Evolutionary conservation across 1,140 invertebrate species (phyloP).

Genomic region (Euura saliciscinereae): DNA sequence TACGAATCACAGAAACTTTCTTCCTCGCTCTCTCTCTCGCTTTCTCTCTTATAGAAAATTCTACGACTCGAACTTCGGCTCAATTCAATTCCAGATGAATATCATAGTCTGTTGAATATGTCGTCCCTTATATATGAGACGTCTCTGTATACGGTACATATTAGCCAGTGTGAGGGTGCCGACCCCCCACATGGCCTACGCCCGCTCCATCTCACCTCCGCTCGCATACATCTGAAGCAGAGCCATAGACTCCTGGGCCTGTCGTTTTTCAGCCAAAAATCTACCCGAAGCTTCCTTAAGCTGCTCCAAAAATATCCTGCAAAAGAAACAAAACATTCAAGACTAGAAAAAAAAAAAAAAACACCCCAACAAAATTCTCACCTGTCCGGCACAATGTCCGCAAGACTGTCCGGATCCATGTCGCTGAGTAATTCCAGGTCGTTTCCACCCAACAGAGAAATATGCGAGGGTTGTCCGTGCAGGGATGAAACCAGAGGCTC

Average conservation of each 20-base stretch:
- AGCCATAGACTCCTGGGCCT: slow-evolving; percentile 84
- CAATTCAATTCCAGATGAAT: slow-evolving; percentile 55
- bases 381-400: slow-evolving; percentile 78
- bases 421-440: slow-evolving; percentile 82
- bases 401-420: slow-evolving; percentile 83
- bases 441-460: slow-evolving; percentile 78
- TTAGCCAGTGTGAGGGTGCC: slow-evolving; percentile 57
- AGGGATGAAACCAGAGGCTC: slow-evolving; percentile 70
- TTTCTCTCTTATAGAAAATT: neutral
- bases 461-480: slow-evolving; percentile 79
- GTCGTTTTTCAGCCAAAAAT: slow-evolving; percentile 78
- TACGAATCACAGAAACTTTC: slow-evolving; percentile 5
- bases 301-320: slow-evolving; percentile 78
- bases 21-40: neutral
- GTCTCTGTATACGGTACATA: slow-evolving; percentile 54
- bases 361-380: slow-evolving; percentile 41
- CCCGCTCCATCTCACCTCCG: slow-evolving; percentile 55
- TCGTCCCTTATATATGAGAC: slow-evolving; percentile 54
- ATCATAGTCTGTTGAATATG: slow-evolving; percentile 55
- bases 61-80: neutral
- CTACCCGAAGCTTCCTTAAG: slow-evolving; percentile 82
- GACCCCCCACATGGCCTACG: slow-evolving; percentile 61
- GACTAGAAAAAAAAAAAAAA: slow-evolving; percentile 13
- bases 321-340: slow-evolving; percentile 31
- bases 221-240: slow-evolving; percentile 66